phyloP scores from a whole-genome alignment of 2,797 vertebrate species.

The Alfaro cultratus region DNA sequence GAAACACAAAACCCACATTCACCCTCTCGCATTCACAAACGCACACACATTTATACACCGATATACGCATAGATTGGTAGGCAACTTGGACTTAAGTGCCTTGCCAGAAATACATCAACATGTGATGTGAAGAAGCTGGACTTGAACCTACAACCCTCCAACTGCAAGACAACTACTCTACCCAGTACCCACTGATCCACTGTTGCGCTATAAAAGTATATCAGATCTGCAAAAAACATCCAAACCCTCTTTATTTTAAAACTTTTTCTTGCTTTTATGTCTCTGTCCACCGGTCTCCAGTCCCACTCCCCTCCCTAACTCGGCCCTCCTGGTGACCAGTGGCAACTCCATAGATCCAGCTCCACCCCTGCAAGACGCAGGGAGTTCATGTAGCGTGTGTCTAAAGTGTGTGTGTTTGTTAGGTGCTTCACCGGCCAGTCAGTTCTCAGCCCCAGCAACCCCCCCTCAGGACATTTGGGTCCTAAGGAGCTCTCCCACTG shows the following conservation, averaged over 20 bases:
- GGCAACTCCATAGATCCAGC: slow-evolving; percentile 25
- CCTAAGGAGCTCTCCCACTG: slow-evolving; percentile 75
- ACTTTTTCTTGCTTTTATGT: background rate
- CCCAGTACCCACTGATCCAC: background rate
- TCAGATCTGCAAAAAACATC: background rate
- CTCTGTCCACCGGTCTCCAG: background rate
- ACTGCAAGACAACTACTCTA: background rate
- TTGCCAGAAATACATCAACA: background rate
- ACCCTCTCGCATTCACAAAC: no score
- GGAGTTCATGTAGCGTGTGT: slow-evolving; percentile 12
- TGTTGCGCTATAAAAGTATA: background rate
- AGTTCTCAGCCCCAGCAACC: slow-evolving; percentile 71
- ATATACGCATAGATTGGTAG: no score
- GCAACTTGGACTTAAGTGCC: no score
- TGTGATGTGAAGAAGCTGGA: background rate
- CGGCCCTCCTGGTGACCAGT: slow-evolving; percentile 8
- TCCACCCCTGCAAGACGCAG: slow-evolving; percentile 26
- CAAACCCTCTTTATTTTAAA: background rate
- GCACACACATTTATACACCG: no score
- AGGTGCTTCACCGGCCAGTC: slow-evolving; percentile 71
- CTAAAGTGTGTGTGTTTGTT: slow-evolving; percentile 72
- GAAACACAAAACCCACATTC: background rate
- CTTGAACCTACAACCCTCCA: background rate
- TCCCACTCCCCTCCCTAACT: slow-evolving; percentile 12
- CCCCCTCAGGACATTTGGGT: slow-evolving; percentile 80